Evolutionary conservation across 2,888 invertebrate species (phyloP).

Genomic region (Ormyrus thymus): DNA sequence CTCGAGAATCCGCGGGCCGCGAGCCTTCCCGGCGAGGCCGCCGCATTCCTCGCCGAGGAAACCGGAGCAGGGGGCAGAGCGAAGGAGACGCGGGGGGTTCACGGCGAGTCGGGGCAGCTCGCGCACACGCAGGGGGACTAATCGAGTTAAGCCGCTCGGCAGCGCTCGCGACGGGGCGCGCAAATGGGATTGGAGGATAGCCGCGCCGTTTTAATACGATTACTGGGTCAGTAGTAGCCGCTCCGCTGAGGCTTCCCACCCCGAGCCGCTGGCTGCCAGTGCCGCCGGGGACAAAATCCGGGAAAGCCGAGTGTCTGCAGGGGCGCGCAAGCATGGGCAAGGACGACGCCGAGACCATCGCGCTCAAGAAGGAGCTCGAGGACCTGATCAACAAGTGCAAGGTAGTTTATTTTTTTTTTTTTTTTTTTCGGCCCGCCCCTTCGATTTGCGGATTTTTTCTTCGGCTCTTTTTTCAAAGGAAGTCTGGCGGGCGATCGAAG

Average conservation of each 20-base stretch:
- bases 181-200: constrained; percentile 73
- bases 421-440: too few species aligned
- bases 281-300: constrained; percentile 64
- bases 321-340: constrained; percentile 81
- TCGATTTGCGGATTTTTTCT: too few species aligned
- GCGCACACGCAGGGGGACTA: too few species aligned
- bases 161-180: constrained; percentile 30
- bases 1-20: too few species aligned
- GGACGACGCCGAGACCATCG: constrained; percentile 87
- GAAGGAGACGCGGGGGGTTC: too few species aligned
- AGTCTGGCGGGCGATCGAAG: too few species aligned
- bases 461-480: too few species aligned
- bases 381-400: constrained; percentile 87
- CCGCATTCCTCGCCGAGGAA: too few species aligned
- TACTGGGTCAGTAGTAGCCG: constrained; percentile 71
- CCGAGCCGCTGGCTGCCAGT: not conserved
- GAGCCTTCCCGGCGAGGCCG: too few species aligned
- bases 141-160: too few species aligned
- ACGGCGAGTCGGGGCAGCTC: too few species aligned
- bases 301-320: not conserved
- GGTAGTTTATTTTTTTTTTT: constrained; percentile 76
- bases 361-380: constrained; percentile 87
- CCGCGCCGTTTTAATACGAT: constrained; percentile 71
- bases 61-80: too few species aligned
- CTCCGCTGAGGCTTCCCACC: constrained; percentile 67